Evolutionary conservation across 2,797 vertebrate genomes (phyloP).

Genomic region (Ibycter americanus): DNA sequence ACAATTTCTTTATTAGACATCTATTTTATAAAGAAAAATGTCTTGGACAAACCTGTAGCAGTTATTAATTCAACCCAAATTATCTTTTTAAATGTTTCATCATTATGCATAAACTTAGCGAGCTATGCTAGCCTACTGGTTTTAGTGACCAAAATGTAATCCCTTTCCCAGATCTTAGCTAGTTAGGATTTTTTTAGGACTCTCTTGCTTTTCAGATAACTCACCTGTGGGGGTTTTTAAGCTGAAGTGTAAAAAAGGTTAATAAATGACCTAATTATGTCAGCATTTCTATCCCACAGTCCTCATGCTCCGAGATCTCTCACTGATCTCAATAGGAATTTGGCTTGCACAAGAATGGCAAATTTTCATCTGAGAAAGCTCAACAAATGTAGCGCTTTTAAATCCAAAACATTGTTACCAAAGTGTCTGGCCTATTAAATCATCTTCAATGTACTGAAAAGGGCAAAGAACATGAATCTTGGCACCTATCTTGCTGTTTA

Average conservation of each 20-base stretch:
- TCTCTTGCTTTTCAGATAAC: neutral
- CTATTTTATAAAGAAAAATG: neutral
- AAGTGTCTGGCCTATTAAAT: neutral
- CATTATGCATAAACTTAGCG: neutral
- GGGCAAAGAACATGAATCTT: neutral
- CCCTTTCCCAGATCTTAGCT: neutral
- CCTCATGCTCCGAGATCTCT: conserved; percentile 29
- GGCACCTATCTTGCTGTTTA: neutral
- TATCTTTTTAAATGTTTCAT: neutral
- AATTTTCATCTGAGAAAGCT: conserved; percentile 32
- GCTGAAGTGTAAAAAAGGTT: conserved; percentile 28
- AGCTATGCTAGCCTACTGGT: neutral
- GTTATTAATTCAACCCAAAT: neutral
- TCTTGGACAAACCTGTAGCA: conserved; percentile 9
- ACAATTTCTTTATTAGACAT: neutral
- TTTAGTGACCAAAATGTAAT: neutral
- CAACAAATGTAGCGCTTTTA: neutral
- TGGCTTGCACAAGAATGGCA: neutral
- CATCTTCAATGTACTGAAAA: neutral
- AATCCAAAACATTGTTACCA: neutral
- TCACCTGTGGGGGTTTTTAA: neutral
- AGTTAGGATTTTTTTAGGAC: neutral
- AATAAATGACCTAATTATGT: conserved; percentile 52
- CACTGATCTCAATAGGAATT: conserved; percentile 22
- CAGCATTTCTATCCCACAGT: conserved; percentile 25